phyloP scores from a whole-genome alignment of 2,888 invertebrate species.

The Volucella zonaria region DNA sequence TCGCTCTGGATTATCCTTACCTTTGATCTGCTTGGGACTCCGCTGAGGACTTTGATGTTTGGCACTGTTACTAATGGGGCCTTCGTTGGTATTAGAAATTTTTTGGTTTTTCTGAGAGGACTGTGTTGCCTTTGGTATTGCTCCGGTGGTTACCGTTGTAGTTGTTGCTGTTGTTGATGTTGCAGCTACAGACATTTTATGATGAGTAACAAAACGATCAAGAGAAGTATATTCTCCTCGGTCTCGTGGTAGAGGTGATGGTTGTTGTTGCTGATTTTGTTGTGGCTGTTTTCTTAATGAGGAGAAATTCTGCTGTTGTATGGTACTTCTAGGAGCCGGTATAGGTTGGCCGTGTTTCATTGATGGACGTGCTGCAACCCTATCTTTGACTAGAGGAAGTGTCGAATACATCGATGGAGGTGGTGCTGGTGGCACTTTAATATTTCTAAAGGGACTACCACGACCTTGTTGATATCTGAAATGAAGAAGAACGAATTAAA shows the following conservation, averaged over 20 bases:
- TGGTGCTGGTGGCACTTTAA: conserved; percentile 69
- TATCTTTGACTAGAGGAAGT: conserved; percentile 79
- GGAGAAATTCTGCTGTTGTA: conserved; percentile 74
- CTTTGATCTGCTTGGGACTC: conserved; percentile 73
- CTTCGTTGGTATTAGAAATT: conserved; percentile 23
- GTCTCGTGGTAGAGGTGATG: conserved; percentile 67
- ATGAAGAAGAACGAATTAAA: background rate
- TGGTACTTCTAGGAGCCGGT: conserved; percentile 79
- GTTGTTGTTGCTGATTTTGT: conserved; percentile 55
- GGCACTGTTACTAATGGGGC: conserved; percentile 1
- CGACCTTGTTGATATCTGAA: conserved; percentile 68
- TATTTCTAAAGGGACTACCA: conserved; percentile 74
- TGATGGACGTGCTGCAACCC: conserved; percentile 67
- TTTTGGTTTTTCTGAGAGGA: conserved; percentile 53
- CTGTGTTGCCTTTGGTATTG: conserved; percentile 79
- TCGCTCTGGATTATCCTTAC: conserved; percentile 58
- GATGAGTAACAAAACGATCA: conserved; percentile 76
- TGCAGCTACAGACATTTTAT: conserved; percentile 1
- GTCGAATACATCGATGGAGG: conserved; percentile 76
- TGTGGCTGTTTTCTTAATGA: conserved; percentile 65
- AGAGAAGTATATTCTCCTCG: conserved; percentile 79
- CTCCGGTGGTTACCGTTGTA: conserved; percentile 77
- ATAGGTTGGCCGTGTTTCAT: conserved; percentile 76
- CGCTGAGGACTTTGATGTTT: conserved; percentile 70
- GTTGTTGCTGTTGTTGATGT: conserved; percentile 26